Base-by-base conservation (phyloP, 2,797 vertebrate genomes). In the Bufotes viridis region DNA sequence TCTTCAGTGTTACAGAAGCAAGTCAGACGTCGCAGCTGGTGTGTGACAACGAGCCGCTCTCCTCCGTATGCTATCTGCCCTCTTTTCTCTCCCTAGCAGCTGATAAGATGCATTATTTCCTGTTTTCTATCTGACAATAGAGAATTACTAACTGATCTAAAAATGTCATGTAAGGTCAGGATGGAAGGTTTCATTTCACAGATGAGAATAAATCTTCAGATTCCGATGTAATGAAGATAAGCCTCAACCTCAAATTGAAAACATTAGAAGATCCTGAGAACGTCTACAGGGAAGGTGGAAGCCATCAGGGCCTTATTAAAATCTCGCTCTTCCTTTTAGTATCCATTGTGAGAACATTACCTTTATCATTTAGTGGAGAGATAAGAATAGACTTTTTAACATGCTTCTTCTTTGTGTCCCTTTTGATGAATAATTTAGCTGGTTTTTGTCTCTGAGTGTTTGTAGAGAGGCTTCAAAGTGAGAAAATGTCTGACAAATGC, bases 371-470 rank as follows among this genome's bases (percentile, higher is more conserved):
- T 70, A 18, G 69, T n/a, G 51, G 14, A 22, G 8, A n/a, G 57
- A 87, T 87, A 78, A 83, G 81, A 87, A 82, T 53, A 75, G 85
- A 81, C 58, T 79, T 24, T 70, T 29, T 81, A 24, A 82, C 60
- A 70, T 18, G 26, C 26, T 13, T 87, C 13, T 78, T 87, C 81
- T 76, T 53, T 6, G 7, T 76, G 72, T 69, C 87, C 81, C 81
- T 9, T 81, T 78, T 78, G 81, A 83, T 87, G 72, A 87, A 87
- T 87, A 67, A 83, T 87, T 87, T 76, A 76, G 74, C 74, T 5
- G 12, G 22, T 76, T 76, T 76, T 76, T 76, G 49, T 76, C 70
- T 74, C 15, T 5, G 67, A 72, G 69, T 72, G 13, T 72, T 42
- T 42, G 29, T 1, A 18, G 42, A 0, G 22, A 76, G 53, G 12